Base-by-base conservation (phyloP, 2,888 invertebrate species). In the Pinctada fucata region DNA sequence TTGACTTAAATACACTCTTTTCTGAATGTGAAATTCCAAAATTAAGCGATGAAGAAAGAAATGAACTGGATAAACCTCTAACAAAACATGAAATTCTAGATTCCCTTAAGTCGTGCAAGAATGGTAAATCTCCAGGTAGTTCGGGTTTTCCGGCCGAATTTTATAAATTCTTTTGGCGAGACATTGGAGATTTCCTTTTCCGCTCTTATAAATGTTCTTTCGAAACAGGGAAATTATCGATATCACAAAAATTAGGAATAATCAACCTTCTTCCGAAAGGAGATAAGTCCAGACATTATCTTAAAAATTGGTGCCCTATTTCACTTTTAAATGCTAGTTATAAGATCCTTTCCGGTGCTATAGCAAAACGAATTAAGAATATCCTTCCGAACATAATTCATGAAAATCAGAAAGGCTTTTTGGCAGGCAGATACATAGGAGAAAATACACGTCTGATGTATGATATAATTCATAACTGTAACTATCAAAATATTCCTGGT, bases 171-270 rank as follows among this genome's bases (percentile, higher is more conserved):
- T 31, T 31, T 69, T 76, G 69, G 76, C 5, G 10, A 50, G 47
- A 6, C 13, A 13, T 73, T 3, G 49, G 50, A 64, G 2, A 13
- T 8, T 73, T 67, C 51, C 50, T 75, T 50, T 16, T 70, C 1
- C 31, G 63, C 6, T 76, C 76, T n/a, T 48, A 70, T 52, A 70
- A 76, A 13, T 76, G 31, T 45, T 45, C 48, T 63, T 69, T 58
- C 31, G 51, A 48, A 45, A 70, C 69, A n/a, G 74, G 65, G 6
- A 16, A 74, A 74, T 31, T 74, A 50, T 47, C 71, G 3, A 50
- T 76, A 3, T 76, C 70, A 73, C 73, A 6, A 78, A 68, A 48
- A 58, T 70, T 31, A 48, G 70, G 49, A 74, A 75, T 31, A 31
- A 31, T 31, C 31, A 31, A 31, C 31, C 31, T 31, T 31, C 31